Base-by-base conservation (phyloP, 2,888 invertebrate genomes). In the Conistra vaccinii region DNA sequence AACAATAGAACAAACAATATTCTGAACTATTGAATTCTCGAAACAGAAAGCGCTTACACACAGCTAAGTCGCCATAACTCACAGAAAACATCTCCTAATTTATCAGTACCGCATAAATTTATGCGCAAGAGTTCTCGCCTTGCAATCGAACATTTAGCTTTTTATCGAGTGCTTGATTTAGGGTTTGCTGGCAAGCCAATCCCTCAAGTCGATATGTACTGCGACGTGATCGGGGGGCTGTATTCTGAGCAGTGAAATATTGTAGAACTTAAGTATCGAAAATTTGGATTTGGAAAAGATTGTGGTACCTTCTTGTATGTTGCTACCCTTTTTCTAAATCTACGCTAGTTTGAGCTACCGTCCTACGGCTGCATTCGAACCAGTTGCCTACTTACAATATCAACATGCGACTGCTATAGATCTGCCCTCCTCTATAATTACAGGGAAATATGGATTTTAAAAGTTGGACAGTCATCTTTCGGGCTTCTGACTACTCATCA, bases 141-240 rank as follows among this genome's bases (percentile, higher is more conserved):
- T 87, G 91, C 94, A 94, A 96, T 96, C 96, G 95, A 94, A 94
- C 95, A 95, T 96, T 96, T 96, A 96, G 95, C 95, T 95, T 96
- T 96, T 96, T 95, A 95, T 95, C 95, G 95, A 95, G 94, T 94
- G 90, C 90, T 95, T 95, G 95, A 95, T 95, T 95, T 95, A 95
- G 90, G 93, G 93, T 81, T 78, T 80, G 79, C 81, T 87, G 89
- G 88, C 89, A 91, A 92, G 93, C 91, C 95, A 95, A 96, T 96
- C 95, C 95, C 86, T 96, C 96, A 96, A 94, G 92, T 91, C 94
- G 96, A 96, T 96, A 95, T 91, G 92, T 92, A 87, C 87, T 81
- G 86, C 85, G 88, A 88, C 85, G 72, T 85, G 88, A 87, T 84
- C 89, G 81, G 80, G 81, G 51, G 76, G 83, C 26, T 55, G 73